phyloP scores from a whole-genome alignment of 2,797 vertebrate species.

The Macropus fuliginosus region DNA sequence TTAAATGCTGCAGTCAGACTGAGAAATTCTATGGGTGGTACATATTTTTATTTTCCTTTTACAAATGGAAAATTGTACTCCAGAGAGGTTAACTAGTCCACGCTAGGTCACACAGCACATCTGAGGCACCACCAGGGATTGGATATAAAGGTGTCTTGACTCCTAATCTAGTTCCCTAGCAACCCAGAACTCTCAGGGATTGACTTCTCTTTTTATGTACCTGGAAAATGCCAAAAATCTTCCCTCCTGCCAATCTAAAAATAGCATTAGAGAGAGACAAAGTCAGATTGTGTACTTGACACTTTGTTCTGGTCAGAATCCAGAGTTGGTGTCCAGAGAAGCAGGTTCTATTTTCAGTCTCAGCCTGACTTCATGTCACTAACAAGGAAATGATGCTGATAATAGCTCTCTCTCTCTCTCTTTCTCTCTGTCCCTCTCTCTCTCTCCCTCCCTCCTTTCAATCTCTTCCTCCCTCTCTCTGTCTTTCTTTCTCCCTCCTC shows the following conservation, averaged over 20 bases:
- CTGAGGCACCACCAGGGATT: accelerated
- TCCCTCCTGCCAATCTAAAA: not conserved
- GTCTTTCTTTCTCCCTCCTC: no score
- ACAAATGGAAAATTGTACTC: no score
- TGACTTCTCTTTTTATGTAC: accelerated
- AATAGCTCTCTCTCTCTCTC: not conserved
- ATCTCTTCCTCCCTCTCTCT: no score
- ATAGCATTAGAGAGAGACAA: not conserved
- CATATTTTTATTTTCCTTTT: not conserved
- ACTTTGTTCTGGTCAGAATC: not conserved
- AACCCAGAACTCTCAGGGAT: not conserved
- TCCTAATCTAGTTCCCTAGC: slow-evolving; percentile 14
- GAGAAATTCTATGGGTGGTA: accelerated
- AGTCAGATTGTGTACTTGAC: accelerated
- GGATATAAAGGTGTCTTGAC: not conserved
- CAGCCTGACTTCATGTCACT: not conserved
- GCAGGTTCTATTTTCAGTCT: not conserved
- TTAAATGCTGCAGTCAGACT: not conserved
- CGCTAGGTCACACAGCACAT: accelerated
- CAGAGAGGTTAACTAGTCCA: not conserved
- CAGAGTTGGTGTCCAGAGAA: not conserved
- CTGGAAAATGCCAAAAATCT: not conserved
- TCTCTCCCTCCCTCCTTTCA: no score
- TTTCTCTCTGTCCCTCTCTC: not conserved
- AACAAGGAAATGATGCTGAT: not conserved